Conservation (phyloP, 2,797 vertebrate genomes). For the Pterois miles region DNA sequence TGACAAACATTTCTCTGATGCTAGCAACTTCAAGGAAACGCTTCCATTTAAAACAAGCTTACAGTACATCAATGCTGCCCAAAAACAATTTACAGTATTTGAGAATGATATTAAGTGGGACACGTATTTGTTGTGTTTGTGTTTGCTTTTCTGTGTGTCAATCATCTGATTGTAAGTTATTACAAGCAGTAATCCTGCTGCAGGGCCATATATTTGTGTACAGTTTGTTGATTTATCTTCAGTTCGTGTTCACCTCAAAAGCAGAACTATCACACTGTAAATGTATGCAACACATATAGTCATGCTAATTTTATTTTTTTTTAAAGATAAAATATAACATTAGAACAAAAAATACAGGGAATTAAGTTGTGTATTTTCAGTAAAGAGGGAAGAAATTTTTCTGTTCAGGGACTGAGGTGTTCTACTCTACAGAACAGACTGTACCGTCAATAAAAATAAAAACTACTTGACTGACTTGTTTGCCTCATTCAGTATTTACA, state of each 20-base stretch:
- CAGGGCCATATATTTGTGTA: conserved; percentile 68
- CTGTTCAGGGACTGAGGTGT: conserved; percentile 70
- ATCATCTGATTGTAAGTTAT: conserved; percentile 89
- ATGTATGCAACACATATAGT: conserved; percentile 75
- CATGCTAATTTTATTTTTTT: conserved; percentile 65
- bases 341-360: conserved; percentile 36
- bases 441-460: conserved; percentile 70
- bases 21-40: conserved; percentile 4
- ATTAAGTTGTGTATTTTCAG: conserved; percentile 49
- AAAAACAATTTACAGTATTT: conserved; percentile 48
- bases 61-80: conserved; percentile 1
- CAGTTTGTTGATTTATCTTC: conserved; percentile 65
- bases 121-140: neutral
- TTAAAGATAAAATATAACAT: conserved; percentile 31
- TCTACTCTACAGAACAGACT: conserved; percentile 68
- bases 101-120: conserved; percentile 17
- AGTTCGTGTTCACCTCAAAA: conserved; percentile 70
- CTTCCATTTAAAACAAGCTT: conserved; percentile 18
- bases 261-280: conserved; percentile 76
- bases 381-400: conserved; percentile 52
- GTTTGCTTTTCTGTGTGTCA: conserved; percentile 64
- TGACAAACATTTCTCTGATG: conserved; percentile 7
- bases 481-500: conserved; percentile 11
- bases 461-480: conserved; percentile 15
- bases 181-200: conserved; percentile 68